Percentiles rank a stretch among this genome's conserved stretches.
phyloP scores from a whole-genome alignment of 2,888 invertebrate species.

The Himalopsyche japonica region DNA sequence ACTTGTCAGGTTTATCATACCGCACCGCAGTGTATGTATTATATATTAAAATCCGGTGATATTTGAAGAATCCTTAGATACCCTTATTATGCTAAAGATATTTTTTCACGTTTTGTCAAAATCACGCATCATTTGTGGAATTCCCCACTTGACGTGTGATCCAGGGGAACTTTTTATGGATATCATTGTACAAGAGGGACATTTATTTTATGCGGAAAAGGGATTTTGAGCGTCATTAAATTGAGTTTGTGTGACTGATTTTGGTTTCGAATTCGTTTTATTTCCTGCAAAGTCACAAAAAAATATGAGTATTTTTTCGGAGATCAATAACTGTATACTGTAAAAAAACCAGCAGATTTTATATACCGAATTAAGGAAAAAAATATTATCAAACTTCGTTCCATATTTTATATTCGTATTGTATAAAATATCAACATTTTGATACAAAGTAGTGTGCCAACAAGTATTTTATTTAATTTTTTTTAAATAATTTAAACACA shows the following conservation, averaged over 20 bases:
- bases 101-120: slow-evolving; percentile 18
- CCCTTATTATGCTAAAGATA: slow-evolving; percentile 9
- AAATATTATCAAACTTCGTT: too few relatives aligned
- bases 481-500: too few relatives aligned
- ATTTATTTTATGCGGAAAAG: not conserved
- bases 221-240: not conserved
- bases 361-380: too few relatives aligned
- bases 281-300: too few relatives aligned
- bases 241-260: not conserved
- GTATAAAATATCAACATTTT: too few relatives aligned
- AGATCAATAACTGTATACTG: too few relatives aligned
- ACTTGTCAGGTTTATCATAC: not conserved
- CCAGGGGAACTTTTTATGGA: not conserved
- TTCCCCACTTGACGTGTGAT: not conserved
- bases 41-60: not conserved
- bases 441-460: too few relatives aligned
- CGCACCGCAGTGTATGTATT: not conserved
- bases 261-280: not conserved
- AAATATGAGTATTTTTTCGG: too few relatives aligned
- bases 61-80: not conserved
- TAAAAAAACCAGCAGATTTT: too few relatives aligned
- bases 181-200: not conserved
- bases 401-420: too few relatives aligned
- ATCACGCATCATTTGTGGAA: slow-evolving; percentile 16
- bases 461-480: too few relatives aligned